A percentile compares a stretch with the other conserved stretches of the same genome.
Conservation (phyloP, 2,797 vertebrate species). For the Enteromius mattozi region DNA sequence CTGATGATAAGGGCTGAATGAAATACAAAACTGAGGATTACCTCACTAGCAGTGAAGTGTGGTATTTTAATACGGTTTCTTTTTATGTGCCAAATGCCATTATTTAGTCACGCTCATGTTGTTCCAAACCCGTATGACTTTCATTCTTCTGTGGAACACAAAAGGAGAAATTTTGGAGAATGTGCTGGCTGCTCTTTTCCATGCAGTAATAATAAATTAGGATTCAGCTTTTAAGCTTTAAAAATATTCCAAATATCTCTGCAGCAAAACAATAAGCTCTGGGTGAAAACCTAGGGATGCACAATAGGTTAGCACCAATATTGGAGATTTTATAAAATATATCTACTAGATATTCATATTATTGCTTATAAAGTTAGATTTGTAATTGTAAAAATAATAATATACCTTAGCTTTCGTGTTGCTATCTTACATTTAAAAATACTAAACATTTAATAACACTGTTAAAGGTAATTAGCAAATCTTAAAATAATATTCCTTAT, state of each 20-base stretch:
- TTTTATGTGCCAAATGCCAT: neutral
- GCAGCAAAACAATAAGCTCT: neutral
- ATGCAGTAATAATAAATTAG: neutral
- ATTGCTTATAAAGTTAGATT: neutral
- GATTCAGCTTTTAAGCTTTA: neutral
- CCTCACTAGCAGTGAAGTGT: neutral
- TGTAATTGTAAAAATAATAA: neutral
- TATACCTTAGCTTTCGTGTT: neutral
- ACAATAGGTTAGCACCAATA: neutral
- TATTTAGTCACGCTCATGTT: neutral
- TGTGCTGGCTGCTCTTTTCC: neutral
- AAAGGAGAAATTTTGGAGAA: slow-evolving; percentile 1
- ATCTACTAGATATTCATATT: neutral
- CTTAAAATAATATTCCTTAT: neutral
- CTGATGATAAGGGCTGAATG: too few relatives aligned
- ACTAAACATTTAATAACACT: neutral
- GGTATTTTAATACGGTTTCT: neutral
- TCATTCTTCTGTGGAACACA: neutral
- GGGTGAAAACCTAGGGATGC: neutral
- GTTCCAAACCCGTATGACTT: neutral
- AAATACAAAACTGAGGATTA: neutral
- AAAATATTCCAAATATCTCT: neutral
- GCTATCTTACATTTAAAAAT: neutral
- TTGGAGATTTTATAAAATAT: neutral
- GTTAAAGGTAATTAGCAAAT: neutral